These are phyloP conservation scores for Andrena minutula DNA, from an alignment of 2,888 invertebrate genomes.

Conservation along the genomic window DNA sequence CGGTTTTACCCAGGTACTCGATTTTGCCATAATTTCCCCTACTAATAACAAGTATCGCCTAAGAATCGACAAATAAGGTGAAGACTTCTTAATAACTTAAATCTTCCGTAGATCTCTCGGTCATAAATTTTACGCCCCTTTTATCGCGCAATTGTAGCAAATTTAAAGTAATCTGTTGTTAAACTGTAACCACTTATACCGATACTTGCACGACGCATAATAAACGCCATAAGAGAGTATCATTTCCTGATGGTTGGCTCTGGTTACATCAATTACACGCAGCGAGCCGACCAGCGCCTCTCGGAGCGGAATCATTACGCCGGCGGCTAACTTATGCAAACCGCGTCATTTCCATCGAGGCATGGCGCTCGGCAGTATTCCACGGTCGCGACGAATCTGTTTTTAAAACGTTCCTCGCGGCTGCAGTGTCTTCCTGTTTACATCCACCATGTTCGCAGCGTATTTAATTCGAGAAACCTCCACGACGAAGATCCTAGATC, in stretches of 20 bases:
- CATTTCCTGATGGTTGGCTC: slow-evolving; percentile 50
- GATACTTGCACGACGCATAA: background rate
- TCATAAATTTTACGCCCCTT: too few species aligned
- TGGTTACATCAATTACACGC: slow-evolving; percentile 19
- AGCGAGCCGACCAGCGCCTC: background rate
- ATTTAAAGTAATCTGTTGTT: background rate
- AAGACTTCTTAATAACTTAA: too few species aligned
- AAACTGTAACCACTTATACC: background rate
- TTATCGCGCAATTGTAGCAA: background rate
- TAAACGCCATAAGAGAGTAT: slow-evolving; percentile 27
- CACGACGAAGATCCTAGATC: too few species aligned
- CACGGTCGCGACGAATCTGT: slow-evolving; percentile 16
- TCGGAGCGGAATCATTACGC: slow-evolving; percentile 38
- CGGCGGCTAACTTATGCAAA: slow-evolving; percentile 56
- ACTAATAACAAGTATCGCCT: too few species aligned
- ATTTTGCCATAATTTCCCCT: too few species aligned
- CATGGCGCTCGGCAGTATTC: slow-evolving; percentile 45
- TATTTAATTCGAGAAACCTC: too few species aligned
- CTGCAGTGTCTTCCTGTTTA: background rate
- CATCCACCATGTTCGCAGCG: background rate
- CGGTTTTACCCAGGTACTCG: too few species aligned
- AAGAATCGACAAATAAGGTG: too few species aligned
- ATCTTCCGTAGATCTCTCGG: too few species aligned
- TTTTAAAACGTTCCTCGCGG: background rate
- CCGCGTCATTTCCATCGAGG: slow-evolving; percentile 46